Percentiles rank a stretch among this genome's conserved stretches.
Evolutionary conservation across 2,888 invertebrate species (phyloP).

Genomic region (Syrista parreyssii): DNA sequence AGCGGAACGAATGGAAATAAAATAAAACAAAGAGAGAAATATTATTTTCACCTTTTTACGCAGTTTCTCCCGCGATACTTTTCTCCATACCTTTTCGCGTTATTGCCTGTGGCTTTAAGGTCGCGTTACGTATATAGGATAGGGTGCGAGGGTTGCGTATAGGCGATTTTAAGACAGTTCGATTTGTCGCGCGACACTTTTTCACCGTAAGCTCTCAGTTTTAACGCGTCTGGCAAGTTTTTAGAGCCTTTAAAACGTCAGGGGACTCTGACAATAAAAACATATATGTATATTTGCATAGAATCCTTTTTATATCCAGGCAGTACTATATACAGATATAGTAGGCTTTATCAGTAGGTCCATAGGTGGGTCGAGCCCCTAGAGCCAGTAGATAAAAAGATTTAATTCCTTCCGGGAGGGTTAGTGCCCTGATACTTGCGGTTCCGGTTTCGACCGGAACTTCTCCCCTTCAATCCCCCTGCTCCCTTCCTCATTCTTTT

Average conservation of each 20-base stretch:
- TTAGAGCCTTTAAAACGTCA: not conserved
- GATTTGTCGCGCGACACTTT: not conserved
- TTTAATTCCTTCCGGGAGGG: not conserved
- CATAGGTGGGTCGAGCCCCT: not conserved
- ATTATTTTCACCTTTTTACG: not conserved
- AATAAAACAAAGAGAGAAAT: not conserved
- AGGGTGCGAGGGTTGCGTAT: not conserved
- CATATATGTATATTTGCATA: not conserved
- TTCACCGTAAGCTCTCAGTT: not conserved
- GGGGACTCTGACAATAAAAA: not conserved
- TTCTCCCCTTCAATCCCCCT: not conserved
- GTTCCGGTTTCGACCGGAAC: not conserved
- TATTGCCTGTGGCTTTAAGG: too few species aligned
- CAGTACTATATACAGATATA: not conserved
- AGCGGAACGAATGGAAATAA: not conserved
- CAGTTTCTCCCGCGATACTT: not conserved
- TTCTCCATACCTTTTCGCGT: too few species aligned
- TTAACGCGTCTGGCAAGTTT: not conserved
- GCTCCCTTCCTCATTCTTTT: not conserved
- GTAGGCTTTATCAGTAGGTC: not conserved
- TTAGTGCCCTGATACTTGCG: not conserved
- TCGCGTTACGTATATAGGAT: not conserved
- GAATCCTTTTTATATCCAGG: not conserved
- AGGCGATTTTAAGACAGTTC: not conserved
- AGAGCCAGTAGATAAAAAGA: not conserved